These are phyloP conservation scores for Leucophora obtusa DNA, from an alignment of 2,888 invertebrate species.

Conservation along the genomic window DNA sequence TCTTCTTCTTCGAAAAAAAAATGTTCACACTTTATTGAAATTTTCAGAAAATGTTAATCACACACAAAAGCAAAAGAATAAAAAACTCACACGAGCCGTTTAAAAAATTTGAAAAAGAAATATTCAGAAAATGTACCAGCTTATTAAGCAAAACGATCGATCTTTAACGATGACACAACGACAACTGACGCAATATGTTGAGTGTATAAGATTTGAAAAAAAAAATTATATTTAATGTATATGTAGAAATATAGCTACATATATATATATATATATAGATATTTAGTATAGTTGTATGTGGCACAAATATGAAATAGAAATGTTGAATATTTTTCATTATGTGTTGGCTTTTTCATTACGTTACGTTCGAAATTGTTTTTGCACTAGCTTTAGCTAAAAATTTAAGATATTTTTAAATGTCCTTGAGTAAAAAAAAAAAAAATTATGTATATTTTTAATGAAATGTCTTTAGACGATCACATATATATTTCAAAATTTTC, in stretches of 20 bases:
- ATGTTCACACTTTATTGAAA: constrained; percentile 10
- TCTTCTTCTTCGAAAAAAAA: not conserved
- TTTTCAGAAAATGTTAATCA: constrained; percentile 5
- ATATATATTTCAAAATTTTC: constrained; percentile 10
- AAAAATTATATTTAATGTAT: constrained; percentile 2
- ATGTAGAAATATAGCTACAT: not conserved
- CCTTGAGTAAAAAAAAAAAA: constrained; percentile 71
- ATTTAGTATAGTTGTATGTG: not conserved
- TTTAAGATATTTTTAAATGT: constrained; percentile 76
- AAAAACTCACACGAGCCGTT: constrained; percentile 46
- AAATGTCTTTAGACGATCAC: not conserved
- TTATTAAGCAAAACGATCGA: constrained; percentile 39
- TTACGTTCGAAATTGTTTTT: constrained; percentile 23
- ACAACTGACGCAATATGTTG: constrained; percentile 62
- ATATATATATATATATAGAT: not conserved
- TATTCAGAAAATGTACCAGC: constrained; percentile 23
- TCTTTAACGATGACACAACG: constrained; percentile 62
- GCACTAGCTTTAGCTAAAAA: constrained; percentile 71
- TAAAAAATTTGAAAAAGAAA: constrained; percentile 18
- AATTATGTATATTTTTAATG: not conserved
- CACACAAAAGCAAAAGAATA: not conserved
- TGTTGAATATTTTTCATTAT: not conserved
- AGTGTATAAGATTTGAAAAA: constrained; percentile 23
- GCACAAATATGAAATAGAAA: constrained; percentile 33
- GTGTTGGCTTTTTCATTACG: not conserved